Base-by-base conservation (phyloP, 1,140 invertebrate genomes). In the Euura saliciscinereae region DNA sequence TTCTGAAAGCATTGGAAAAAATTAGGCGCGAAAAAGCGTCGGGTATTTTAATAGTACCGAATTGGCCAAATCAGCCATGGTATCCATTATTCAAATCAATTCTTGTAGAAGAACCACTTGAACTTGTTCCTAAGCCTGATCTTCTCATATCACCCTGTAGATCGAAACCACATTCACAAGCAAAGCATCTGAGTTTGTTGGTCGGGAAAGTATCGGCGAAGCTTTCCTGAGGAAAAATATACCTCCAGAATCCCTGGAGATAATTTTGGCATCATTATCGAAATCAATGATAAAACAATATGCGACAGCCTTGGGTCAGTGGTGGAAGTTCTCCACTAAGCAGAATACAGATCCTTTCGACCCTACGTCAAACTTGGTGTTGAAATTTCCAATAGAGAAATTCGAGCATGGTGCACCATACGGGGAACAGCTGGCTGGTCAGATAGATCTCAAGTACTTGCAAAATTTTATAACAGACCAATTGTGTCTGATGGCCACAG, bases 401-500 rank as follows among this genome's bases (percentile, higher is more conserved):
- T 65, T 65, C 74, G 43, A 73, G 51, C 68, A 74, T 73, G 46
- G 77, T 3, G 76, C 78, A 3, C 75, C 77, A 4, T 80, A 83
- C 70, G 75, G 78, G n/a, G n/a, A n/a, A n/a, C n/a, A n/a, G n/a
- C n/a, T n/a, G n/a, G n/a, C n/a, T n/a, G n/a, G n/a, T n/a, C n/a
- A n/a, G n/a, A n/a, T n/a, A n/a, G n/a, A n/a, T n/a, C n/a, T n/a
- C n/a, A n/a, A n/a, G n/a, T n/a, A n/a, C n/a, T n/a, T n/a, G n/a
- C n/a, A n/a, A n/a, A n/a, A n/a, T n/a, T n/a, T n/a, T n/a, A n/a
- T n/a, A n/a, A n/a, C n/a, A n/a, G n/a, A n/a, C n/a, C n/a, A n/a
- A n/a, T n/a, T n/a, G n/a, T n/a, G n/a, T n/a, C n/a, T n/a, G n/a
- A n/a, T n/a, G n/a, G n/a, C n/a, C n/a, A n/a, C n/a, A n/a, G n/a